Conservation (phyloP, 2,888 invertebrate species). For the Drosophila putrida region DNA sequence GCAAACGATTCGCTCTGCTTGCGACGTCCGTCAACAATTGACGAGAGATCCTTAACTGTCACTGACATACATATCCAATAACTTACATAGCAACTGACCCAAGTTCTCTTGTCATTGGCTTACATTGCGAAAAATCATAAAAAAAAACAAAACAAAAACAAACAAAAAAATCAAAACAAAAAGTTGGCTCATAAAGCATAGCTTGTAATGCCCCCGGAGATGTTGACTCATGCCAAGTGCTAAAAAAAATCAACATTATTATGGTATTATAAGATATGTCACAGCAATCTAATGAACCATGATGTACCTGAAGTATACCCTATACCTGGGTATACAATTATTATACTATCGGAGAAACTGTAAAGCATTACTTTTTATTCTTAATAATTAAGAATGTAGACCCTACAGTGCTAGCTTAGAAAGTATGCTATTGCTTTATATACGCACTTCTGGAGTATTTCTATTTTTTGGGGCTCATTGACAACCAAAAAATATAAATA, state of each 20-base stretch:
- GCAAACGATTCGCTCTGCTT: slow-evolving; percentile 61
- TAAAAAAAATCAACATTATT: slow-evolving; percentile 65
- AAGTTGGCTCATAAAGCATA: slow-evolving; percentile 58
- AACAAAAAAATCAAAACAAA: slow-evolving; percentile 38
- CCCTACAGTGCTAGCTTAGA: no score
- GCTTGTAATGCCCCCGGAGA: slow-evolving; percentile 58
- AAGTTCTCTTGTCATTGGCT: slow-evolving; percentile 60
- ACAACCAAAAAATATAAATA: no score
- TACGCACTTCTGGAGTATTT: no score
- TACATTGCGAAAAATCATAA: slow-evolving; percentile 50
- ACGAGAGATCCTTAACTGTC: slow-evolving; percentile 71
- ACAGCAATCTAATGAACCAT: not conserved
- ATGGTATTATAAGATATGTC: slow-evolving; percentile 54
- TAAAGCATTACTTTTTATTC: no score
- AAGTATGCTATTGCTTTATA: no score
- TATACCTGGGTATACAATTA: slow-evolving; percentile 3
- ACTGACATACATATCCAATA: slow-evolving; percentile 75
- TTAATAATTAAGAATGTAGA: no score
- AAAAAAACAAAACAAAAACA: slow-evolving; percentile 10
- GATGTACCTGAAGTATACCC: slow-evolving; percentile 12
- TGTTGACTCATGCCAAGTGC: slow-evolving; percentile 71
- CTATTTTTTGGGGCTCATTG: no score
- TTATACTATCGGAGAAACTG: no score
- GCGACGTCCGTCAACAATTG: slow-evolving; percentile 52
- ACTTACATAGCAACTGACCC: slow-evolving; percentile 48